Base-by-base conservation (phyloP, 2,888 invertebrate species). In the Harmothoe impar region DNA sequence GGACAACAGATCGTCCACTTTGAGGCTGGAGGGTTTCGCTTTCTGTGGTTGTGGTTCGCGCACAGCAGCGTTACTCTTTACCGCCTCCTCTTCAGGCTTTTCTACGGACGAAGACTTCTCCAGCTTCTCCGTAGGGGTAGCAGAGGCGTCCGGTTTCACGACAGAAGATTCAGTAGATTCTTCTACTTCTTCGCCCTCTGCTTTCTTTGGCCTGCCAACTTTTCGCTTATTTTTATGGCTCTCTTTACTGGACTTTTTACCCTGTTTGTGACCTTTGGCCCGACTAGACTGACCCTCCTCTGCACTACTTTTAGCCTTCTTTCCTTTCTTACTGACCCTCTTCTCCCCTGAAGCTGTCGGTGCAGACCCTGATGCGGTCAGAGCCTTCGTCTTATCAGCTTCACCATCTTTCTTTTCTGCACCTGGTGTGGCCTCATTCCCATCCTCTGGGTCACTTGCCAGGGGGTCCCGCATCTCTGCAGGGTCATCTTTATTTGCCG, bases 401-500 rank as follows among this genome's bases (percentile, higher is more conserved):
- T 88, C 56, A 31, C 20, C 25, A 12, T 25, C 54, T 62, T 89
- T 68, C 31, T 89, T 68, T 33, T 89, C 68, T 23, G 89, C 72
- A 17, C 72, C 43, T 15, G 31, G 15, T 23, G 35, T 35, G 3
- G n/a, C 84, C 43, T 78, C 81, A 10, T 90, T 81, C 3, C 35
- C 35, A 20, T 89, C 89, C 10, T 89, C 89, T 31, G 31, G 20
- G 25, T 77, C 90, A 35, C 81, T 78, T 5, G 54, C 84, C 17
- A 77, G 72, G 0, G 68, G 89, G 35, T 56, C 62, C 0, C 25
- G 62, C 23, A 89, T 23, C 15, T 89, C 43, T 12, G 72, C 90
- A 5, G 43, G 43, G 29, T 90, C 90, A 25, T 90, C 77, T 43
- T 90, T 90, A 31, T 56, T 90, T 15, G 90, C 54, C 1, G 90